Percentiles rank a stretch among this genome's conserved stretches.
Evolutionary conservation across 2,888 invertebrate genomes (phyloP).

Genomic region (Corythucha ciliata): DNA sequence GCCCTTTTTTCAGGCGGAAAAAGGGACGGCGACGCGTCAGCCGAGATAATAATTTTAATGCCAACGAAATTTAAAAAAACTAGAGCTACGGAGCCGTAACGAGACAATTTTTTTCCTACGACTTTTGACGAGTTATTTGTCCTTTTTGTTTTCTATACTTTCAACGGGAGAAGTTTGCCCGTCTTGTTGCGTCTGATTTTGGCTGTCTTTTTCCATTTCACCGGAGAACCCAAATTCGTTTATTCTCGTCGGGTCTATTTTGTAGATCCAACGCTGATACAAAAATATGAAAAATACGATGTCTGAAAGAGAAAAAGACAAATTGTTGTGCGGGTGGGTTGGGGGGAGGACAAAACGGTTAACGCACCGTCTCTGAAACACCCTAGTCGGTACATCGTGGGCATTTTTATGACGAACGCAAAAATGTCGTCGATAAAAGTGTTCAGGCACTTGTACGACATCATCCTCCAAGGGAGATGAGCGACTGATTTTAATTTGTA

Average conservation of each 20-base stretch:
- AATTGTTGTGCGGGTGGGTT: not conserved
- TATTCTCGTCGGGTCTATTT: slow-evolving; percentile 84
- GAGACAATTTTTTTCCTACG: too few relatives aligned
- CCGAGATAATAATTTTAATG: too few relatives aligned
- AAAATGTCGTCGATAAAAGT: slow-evolving; percentile 99
- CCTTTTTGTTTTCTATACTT: too few relatives aligned
- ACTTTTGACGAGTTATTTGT: too few relatives aligned
- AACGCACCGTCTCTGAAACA: slow-evolving; percentile 86
- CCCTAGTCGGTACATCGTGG: slow-evolving; percentile 93
- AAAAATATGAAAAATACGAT: slow-evolving; percentile 98
- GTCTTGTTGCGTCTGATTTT: too few relatives aligned
- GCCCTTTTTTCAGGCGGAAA: too few relatives aligned
- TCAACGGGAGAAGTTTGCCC: too few relatives aligned
- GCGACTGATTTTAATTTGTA: slow-evolving; percentile 99
- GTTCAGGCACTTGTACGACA: slow-evolving; percentile 98
- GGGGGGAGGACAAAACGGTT: not conserved
- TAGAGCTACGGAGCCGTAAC: too few relatives aligned
- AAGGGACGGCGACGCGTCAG: too few relatives aligned
- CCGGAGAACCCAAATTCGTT: slow-evolving; percentile 99
- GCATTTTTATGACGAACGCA: slow-evolving; percentile 99
- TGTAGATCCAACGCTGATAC: slow-evolving; percentile 98
- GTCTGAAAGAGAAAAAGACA: slow-evolving; percentile 51
- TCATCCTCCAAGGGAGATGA: slow-evolving; percentile 98
- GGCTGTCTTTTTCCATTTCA: slow-evolving; percentile 63
- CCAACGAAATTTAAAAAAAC: too few relatives aligned